Evolutionary conservation across 2,113 vertebrate genomes (phyloP).

Genomic region (Psittacara wagleri): DNA sequence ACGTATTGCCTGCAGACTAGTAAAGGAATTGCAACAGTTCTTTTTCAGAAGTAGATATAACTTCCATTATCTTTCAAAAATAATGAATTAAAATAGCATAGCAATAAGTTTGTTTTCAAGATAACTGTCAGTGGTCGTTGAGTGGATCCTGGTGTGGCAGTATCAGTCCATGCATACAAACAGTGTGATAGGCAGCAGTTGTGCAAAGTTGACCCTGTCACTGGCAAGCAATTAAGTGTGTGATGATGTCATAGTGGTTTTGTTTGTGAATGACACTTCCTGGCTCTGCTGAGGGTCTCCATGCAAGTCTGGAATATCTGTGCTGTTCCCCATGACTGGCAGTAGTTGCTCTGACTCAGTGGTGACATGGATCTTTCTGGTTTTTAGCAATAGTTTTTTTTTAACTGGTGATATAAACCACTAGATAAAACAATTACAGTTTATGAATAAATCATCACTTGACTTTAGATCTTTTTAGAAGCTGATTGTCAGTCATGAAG

Average conservation of each 20-base stretch:
- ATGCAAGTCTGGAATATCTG: background rate
- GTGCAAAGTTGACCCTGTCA: conserved; percentile 12
- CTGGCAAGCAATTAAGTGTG: background rate
- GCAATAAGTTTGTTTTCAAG: background rate
- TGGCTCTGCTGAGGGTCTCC: background rate
- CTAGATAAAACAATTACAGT: background rate
- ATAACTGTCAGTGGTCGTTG: background rate
- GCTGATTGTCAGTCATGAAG: background rate
- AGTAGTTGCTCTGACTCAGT: background rate
- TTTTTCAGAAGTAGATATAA: background rate
- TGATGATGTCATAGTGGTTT: conserved; percentile 16
- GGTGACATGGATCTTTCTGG: background rate
- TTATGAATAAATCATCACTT: background rate
- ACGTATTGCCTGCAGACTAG: background rate
- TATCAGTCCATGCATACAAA: background rate
- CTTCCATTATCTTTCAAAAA: background rate
- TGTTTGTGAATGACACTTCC: background rate
- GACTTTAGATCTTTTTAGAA: background rate
- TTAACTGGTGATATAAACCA: background rate
- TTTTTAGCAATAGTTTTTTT: background rate
- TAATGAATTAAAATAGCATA: background rate
- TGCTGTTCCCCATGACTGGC: background rate
- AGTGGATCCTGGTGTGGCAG: background rate
- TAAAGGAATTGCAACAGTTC: background rate
- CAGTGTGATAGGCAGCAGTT: background rate